A percentile compares a stretch with the other conserved stretches of the same genome.
phyloP scores from a whole-genome alignment of 1,140 invertebrate species.

The Scaptomyza montana region DNA sequence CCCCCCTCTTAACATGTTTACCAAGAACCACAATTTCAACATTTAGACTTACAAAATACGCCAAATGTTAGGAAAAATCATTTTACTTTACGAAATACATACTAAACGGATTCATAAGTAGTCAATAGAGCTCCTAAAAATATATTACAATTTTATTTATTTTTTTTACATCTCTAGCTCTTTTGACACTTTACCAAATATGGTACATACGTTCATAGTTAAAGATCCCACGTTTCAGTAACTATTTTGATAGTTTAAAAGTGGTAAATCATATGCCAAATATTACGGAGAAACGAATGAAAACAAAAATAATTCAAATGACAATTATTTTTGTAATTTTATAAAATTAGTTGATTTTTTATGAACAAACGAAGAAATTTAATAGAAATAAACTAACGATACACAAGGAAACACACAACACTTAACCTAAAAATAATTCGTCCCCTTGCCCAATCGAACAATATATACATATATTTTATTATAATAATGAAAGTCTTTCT shows the following conservation, averaged over 20 bases:
- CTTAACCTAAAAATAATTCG: conserved; percentile 38
- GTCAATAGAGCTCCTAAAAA: conserved; percentile 4
- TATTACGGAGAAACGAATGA: conserved; percentile 50
- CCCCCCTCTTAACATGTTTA: conserved; percentile 47
- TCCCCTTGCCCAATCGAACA: conserved; percentile 48
- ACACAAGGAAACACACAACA: conserved; percentile 28
- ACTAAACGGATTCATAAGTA: conserved; percentile 2
- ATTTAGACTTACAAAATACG: conserved; percentile 73
- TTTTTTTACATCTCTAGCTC: background rate
- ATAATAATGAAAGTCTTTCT: conserved; percentile 17
- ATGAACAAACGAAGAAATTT: conserved; percentile 20
- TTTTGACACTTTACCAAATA: conserved; percentile 14
- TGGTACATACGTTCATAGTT: conserved; percentile 43
- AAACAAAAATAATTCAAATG: conserved; percentile 66
- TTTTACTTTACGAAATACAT: conserved; percentile 45
- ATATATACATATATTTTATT: background rate
- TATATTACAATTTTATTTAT: background rate
- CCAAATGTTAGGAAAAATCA: conserved; percentile 64
- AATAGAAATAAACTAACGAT: conserved; percentile 7
- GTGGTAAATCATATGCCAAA: conserved; percentile 74
- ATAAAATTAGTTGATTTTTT: conserved; percentile 75
- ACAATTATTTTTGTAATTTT: conserved; percentile 83
- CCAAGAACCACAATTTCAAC: conserved; percentile 67
- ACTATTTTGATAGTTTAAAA: conserved; percentile 71
- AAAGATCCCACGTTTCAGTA: conserved; percentile 59